Evolutionary conservation across 2,888 invertebrate species (phyloP).

Genomic region (Herminia tarsipennalis): DNA sequence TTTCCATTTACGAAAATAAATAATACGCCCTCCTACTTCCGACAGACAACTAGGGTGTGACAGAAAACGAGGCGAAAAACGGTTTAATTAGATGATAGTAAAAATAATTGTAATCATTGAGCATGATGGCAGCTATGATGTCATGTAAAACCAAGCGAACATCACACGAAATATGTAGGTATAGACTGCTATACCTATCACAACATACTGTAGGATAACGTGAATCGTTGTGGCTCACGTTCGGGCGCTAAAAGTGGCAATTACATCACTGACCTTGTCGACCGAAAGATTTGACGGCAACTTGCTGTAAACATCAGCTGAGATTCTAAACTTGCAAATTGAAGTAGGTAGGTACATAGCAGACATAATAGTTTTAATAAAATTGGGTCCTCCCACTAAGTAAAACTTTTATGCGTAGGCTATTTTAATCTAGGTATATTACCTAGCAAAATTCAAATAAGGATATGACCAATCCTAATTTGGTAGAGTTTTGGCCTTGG

Average conservation of each 20-base stretch:
- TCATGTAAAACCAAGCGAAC: slow-evolving; percentile 71
- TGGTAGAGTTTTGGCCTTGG: slow-evolving; percentile 27
- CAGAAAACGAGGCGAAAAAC: background rate
- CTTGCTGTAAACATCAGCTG: slow-evolving; percentile 68
- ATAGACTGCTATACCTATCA: slow-evolving; percentile 6
- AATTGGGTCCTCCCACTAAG: slow-evolving; percentile 30
- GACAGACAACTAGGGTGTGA: background rate
- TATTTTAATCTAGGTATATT: slow-evolving; percentile 25
- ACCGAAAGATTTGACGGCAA: slow-evolving; percentile 61
- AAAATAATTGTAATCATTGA: background rate
- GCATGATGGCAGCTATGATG: slow-evolving; percentile 58
- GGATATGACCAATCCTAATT: slow-evolving; percentile 57
- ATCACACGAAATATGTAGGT: slow-evolving; percentile 5
- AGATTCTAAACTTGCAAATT: slow-evolving; percentile 52
- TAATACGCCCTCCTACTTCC: background rate
- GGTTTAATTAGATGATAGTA: background rate
- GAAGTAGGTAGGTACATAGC: background rate
- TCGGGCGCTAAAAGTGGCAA: slow-evolving; percentile 76
- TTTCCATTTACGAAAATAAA: background rate
- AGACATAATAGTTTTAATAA: slow-evolving; percentile 18
- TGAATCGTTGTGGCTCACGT: slow-evolving; percentile 60
- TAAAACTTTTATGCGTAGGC: slow-evolving; percentile 25
- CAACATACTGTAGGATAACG: slow-evolving; percentile 36
- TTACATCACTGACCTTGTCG: slow-evolving; percentile 82
- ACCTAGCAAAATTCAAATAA: slow-evolving; percentile 42